Base-by-base conservation (phyloP, 2,888 invertebrate genomes). In the Drosophila koepferae region DNA sequence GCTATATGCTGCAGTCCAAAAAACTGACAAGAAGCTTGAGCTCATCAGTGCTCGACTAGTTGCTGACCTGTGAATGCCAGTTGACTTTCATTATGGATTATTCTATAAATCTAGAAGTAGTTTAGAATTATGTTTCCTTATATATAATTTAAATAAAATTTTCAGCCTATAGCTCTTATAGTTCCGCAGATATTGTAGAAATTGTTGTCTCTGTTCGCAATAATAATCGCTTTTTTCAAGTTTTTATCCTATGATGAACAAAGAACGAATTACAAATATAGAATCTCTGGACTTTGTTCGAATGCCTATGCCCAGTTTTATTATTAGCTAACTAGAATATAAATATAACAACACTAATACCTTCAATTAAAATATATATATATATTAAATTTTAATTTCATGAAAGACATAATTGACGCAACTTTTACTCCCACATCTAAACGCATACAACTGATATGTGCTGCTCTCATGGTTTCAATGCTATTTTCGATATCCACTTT, bases 1-100 rank as follows among this genome's bases (percentile, higher is more conserved):
- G 36, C 49, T 43, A 9, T n/a, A 28, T 23, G 20, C 58, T 63
- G 44, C 54, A 63, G 53, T 63, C 63, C 31, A 62, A 43, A 66
- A 46, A 14, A 16, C 36, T 41, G 60, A 31, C 54, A 43, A 14
- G 1, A 14, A 9, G 0, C 8, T 8, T 20, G 1, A 20, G n/a
- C 10, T 41, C 12, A 2, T 3, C 2, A 38, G 12, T 38, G 3
- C 14, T 14, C 38, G 34, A 46, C 63, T 9, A 16, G 0, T 3
- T 9, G 38, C 46, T 66, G n/a, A 53, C 53, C 44, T 63, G 43
- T 34, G 20, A 16, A 43, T n/a, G 6, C 18, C 6, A n/a, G 2
- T 51, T 12, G 6, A 12, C 34, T 34, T 10, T 18, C n/a, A 49
- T n/a, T n/a, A n/a, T n/a, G 0, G 12, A 5, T 14, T 14, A 38